These are phyloP conservation scores for Tinamus major DNA, from an alignment of 2,797 vertebrate species.

Conservation along the genomic window DNA sequence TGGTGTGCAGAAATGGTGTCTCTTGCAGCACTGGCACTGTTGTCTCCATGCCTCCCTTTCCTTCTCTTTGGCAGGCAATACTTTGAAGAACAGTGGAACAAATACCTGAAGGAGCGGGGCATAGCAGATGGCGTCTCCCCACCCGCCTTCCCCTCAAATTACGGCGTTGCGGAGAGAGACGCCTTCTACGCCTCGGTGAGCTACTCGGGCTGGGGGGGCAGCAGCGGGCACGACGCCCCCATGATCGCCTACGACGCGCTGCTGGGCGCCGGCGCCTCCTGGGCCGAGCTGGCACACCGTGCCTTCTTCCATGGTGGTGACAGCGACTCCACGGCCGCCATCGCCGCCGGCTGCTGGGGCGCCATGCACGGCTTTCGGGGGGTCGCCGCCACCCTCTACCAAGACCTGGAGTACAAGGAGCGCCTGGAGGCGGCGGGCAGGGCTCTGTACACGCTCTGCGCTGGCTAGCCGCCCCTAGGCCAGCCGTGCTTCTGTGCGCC, in stretches of 20 bases:
- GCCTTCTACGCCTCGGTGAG: slow-evolving; percentile 79
- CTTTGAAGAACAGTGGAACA: slow-evolving; percentile 81
- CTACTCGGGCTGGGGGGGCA: slow-evolving; percentile 80
- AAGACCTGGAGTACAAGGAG: slow-evolving; percentile 80
- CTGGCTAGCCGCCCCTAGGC: background rate
- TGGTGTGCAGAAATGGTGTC: accelerated
- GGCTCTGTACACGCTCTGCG: slow-evolving; percentile 56
- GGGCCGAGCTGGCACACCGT: slow-evolving; percentile 81
- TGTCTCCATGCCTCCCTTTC: background rate
- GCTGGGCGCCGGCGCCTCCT: slow-evolving; percentile 79
- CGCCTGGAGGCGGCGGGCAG: slow-evolving; percentile 76
- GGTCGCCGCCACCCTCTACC: slow-evolving; percentile 74
- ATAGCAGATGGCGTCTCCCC: slow-evolving; percentile 76
- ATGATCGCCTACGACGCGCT: slow-evolving; percentile 88
- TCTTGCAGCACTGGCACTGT: accelerated
- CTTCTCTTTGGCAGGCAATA: slow-evolving; percentile 74
- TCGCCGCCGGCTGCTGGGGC: slow-evolving; percentile 85
- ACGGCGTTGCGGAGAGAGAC: slow-evolving; percentile 80
- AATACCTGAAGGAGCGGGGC: slow-evolving; percentile 80
- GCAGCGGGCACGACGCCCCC: slow-evolving; percentile 86
- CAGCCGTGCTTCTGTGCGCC: background rate
- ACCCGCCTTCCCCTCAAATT: slow-evolving; percentile 77
- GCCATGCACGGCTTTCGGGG: slow-evolving; percentile 80
- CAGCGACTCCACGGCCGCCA: slow-evolving; percentile 82
- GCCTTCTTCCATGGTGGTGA: slow-evolving; percentile 86